These are phyloP conservation scores for Ecliptopera silaceata DNA, from an alignment of 2,888 invertebrate species.

Conservation along the genomic window DNA sequence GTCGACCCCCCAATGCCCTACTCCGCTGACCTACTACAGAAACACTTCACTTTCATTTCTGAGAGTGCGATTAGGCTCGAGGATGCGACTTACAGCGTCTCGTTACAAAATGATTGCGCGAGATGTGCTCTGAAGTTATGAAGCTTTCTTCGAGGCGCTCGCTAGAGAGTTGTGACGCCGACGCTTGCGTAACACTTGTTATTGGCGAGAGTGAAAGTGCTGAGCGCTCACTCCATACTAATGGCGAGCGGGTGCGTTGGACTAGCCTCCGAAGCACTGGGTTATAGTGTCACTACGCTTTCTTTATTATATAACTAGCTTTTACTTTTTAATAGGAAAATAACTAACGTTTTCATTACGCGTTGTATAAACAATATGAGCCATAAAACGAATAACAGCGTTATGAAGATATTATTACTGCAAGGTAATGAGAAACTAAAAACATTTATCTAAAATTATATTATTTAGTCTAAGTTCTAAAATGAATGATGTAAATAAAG, in stretches of 20 bases:
- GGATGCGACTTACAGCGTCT: conserved; percentile 65
- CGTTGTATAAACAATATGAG: conserved; percentile 15
- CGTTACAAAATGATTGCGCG: conserved; percentile 59
- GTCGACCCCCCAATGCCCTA: conserved; percentile 78
- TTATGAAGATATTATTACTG: conserved; percentile 1
- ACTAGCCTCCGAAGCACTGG: conserved; percentile 57
- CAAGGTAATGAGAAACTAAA: background rate
- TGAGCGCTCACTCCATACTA: conserved; percentile 77
- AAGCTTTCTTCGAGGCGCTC: conserved; percentile 44
- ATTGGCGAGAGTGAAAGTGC: conserved; percentile 80
- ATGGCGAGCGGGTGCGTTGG: conserved; percentile 70
- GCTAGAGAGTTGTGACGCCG: conserved; percentile 65
- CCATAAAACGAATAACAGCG: conserved; percentile 6
- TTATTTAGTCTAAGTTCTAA: background rate
- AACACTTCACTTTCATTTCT: conserved; percentile 81
- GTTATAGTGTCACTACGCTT: conserved; percentile 73
- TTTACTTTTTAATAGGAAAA: conserved; percentile 59
- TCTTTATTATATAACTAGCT: conserved; percentile 65
- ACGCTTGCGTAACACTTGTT: conserved; percentile 76
- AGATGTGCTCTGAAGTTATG: conserved; percentile 33
- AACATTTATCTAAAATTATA: background rate
- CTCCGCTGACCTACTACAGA: conserved; percentile 80
- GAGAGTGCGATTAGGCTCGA: conserved; percentile 70
- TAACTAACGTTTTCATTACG: conserved; percentile 28
- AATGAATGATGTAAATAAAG: too few species aligned